Percentiles rank a stretch among this genome's conserved stretches.
Evolutionary conservation across 1,140 invertebrate genomes (phyloP).

Genomic region (Cotesia glomerata): DNA sequence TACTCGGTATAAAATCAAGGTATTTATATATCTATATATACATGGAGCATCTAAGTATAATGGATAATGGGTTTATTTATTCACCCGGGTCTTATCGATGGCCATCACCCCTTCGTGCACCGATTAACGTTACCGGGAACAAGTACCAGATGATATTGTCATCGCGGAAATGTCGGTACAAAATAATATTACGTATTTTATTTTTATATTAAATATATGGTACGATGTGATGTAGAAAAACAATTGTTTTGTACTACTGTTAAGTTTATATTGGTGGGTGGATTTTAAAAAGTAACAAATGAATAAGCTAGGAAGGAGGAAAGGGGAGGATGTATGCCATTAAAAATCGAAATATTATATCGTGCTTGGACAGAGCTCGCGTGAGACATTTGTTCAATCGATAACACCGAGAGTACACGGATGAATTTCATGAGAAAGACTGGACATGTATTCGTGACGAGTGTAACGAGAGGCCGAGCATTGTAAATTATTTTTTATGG

Average conservation of each 20-base stretch:
- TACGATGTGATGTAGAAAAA: too few relatives aligned
- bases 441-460: conserved; percentile 10
- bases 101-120: conserved; percentile 17
- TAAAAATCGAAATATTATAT: conserved; percentile 20
- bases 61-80: conserved; percentile 39
- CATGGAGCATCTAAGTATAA: conserved; percentile 25
- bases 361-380: conserved; percentile 9
- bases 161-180: not conserved
- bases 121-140: not conserved
- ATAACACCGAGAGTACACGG: not conserved
- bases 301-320: not conserved
- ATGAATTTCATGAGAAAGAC: conserved; percentile 10
- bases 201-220: not conserved
- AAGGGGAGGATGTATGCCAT: not conserved
- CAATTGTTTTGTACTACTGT: too few relatives aligned
- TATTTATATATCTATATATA: conserved; percentile 9
- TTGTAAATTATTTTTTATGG: too few relatives aligned
- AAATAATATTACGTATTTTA: not conserved
- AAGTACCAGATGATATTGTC: conserved; percentile 17
- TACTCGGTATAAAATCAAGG: conserved; percentile 2
- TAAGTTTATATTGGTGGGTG: not conserved
- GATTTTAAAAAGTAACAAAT: not conserved
- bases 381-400: conserved; percentile 16
- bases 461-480: not conserved
- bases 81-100: conserved; percentile 30